Percentiles rank a stretch among this genome's conserved stretches.
phyloP scores from a whole-genome alignment of 2,888 invertebrate species.

The Cylindroiulus punctatus region DNA sequence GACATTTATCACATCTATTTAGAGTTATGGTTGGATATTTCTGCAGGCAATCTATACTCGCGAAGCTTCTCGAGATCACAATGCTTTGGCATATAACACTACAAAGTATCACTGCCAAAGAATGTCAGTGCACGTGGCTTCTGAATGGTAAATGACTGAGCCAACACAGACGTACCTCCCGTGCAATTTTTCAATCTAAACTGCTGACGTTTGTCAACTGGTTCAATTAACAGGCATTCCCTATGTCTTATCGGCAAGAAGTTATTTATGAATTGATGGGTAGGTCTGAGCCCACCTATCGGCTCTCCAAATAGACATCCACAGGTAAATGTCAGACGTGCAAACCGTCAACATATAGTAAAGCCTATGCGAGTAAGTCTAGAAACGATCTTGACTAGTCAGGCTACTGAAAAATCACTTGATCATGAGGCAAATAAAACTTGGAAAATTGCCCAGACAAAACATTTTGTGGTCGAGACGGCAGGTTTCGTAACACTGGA shows the following conservation, averaged over 20 bases:
- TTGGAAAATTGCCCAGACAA: slow-evolving; percentile 22
- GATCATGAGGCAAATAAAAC: not conserved
- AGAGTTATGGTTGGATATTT: not conserved
- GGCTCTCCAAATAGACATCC: not conserved
- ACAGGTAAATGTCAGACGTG: slow-evolving; percentile 4
- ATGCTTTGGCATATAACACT: slow-evolving; percentile 29
- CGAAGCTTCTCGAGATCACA: not conserved
- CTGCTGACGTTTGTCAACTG: not conserved
- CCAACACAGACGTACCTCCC: not conserved
- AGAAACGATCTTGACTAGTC: not conserved
- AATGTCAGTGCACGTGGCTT: not conserved
- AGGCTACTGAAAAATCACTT: not conserved
- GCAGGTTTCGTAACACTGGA: not conserved
- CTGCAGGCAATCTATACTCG: not conserved
- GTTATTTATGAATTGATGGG: not conserved
- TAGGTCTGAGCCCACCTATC: not conserved
- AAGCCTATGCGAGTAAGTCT: not conserved
- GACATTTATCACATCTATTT: not conserved
- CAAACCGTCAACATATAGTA: not conserved
- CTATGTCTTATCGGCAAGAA: not conserved
- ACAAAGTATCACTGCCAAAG: not conserved
- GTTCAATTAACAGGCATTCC: slow-evolving; percentile 17
- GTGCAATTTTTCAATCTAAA: not conserved
- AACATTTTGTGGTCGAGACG: slow-evolving; percentile 12
- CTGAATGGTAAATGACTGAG: not conserved